These are phyloP conservation scores for Meiosimyza decipiens DNA, from an alignment of 2,888 invertebrate genomes.

Conservation along the genomic window DNA sequence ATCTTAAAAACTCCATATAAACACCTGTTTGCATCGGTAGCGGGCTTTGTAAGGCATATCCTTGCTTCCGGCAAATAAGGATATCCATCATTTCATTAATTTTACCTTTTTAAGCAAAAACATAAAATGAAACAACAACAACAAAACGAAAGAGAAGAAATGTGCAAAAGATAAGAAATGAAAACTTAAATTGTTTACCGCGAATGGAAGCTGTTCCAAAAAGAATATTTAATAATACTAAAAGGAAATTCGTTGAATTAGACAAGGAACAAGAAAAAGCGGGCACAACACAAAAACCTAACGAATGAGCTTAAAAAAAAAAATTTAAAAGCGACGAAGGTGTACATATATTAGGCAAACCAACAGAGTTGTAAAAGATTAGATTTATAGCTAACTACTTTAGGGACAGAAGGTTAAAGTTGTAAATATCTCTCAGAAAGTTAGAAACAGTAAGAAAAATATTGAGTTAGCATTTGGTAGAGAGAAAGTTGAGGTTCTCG, in stretches of 20 bases:
- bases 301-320: neutral
- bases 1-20: neutral
- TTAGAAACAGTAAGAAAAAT: too few species aligned
- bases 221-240: slow-evolving; percentile 37
- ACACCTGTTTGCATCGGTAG: slow-evolving; percentile 10
- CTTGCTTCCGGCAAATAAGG: slow-evolving; percentile 28
- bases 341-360: neutral
- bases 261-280: slow-evolving; percentile 11
- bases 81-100: slow-evolving; percentile 40
- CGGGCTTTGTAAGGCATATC: slow-evolving; percentile 8
- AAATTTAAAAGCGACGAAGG: neutral
- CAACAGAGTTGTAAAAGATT: neutral
- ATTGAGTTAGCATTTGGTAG: too few species aligned
- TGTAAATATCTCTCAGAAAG: too few species aligned
- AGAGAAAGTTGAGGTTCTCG: too few species aligned
- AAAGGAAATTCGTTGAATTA: slow-evolving; percentile 30
- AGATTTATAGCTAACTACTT: too few species aligned
- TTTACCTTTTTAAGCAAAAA: slow-evolving; percentile 27
- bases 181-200: slow-evolving; percentile 23
- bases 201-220: slow-evolving; percentile 16
- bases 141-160: neutral
- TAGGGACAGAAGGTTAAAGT: too few species aligned
- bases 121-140: neutral
- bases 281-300: neutral
- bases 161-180: neutral